Evolutionary conservation across 2,888 invertebrate genomes (phyloP), one percentile per base, ranked within the genome.

Genomic region (Xestia xanthographa): DNA sequence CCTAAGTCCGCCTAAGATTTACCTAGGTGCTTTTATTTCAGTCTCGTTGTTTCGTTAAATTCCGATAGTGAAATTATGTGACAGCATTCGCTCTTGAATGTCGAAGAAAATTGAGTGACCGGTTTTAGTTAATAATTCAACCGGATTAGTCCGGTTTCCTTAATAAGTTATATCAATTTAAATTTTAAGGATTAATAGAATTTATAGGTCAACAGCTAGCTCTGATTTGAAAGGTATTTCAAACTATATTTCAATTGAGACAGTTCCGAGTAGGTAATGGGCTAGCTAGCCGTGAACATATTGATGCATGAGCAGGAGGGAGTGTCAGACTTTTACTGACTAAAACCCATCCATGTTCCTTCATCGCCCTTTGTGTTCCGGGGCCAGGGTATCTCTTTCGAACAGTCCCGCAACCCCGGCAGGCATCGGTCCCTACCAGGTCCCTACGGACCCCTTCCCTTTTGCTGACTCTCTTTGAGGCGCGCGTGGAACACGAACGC

Each of bases 141-240:
- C 26, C 50, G 38, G 43, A 14, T n/a, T n/a, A n/a, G n/a, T n/a
- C n/a, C n/a, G n/a, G n/a, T n/a, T 22, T 70, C 50, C 34, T 65
- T 50, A 22, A 17, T n/a, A 83, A 38, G 83, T 83, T 58, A 9
- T 41, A 69, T 74, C 71, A 50, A 22, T 50, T 22, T 17, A 29
- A 70, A 2, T 69, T 71, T 82, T 74, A 74, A 78, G 78, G 60
- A 69, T 38, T 62, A 22, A 34, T 66, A 43, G 14, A 68, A 74
- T 41, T 68, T 66, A 72, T 62, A 70, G 75, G 14, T 70, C 60
- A 29, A 67, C 2, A 26, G 20, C 60, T 70, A 48, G 50, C 63
- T 76, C 71, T 12, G 38, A 29, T 56, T 50, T 48, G 2, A 68
- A 67, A 78, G 60, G 60, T n/a, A n/a, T 58, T 5, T 26, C 17